phyloP scores from a whole-genome alignment of 1,140 invertebrate species.

The Acromyrmex echinatior region DNA sequence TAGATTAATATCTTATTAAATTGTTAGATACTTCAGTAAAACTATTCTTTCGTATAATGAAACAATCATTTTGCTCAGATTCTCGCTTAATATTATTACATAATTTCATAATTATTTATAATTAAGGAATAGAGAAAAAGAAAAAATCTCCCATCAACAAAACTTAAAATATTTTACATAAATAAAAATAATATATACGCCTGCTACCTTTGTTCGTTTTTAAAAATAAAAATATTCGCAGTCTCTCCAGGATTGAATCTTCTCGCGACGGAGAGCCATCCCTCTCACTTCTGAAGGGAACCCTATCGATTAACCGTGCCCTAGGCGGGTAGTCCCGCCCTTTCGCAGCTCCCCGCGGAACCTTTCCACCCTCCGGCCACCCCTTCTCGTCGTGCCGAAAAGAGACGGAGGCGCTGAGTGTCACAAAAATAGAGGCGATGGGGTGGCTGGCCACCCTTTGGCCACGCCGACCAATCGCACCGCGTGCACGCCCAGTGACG shows the following conservation, averaged over 20 bases:
- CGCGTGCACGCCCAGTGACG: conserved; percentile 82
- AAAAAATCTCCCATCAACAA: background rate
- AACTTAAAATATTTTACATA: background rate
- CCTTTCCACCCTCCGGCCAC: conserved; percentile 26
- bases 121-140: background rate
- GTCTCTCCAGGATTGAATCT: conserved; percentile 5
- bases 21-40: no score
- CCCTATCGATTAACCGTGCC: conserved; percentile 73
- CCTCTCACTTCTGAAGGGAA: conserved; percentile 47
- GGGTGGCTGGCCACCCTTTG: conserved; percentile 57
- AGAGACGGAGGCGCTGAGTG: conserved; percentile 23
- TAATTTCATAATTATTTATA: conserved; percentile 1
- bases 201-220: background rate
- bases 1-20: no score
- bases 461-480: conserved; percentile 77
- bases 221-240: conserved; percentile 13
- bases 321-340: conserved; percentile 64
- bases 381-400: background rate
- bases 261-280: background rate
- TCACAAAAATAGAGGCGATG: conserved; percentile 46
- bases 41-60: no score
- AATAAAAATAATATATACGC: background rate
- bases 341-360: conserved; percentile 24
- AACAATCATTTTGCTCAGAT: background rate
- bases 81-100: background rate